Evolutionary conservation across 2,797 vertebrate genomes (phyloP).

Genomic region (Sciurus vulgaris): DNA sequence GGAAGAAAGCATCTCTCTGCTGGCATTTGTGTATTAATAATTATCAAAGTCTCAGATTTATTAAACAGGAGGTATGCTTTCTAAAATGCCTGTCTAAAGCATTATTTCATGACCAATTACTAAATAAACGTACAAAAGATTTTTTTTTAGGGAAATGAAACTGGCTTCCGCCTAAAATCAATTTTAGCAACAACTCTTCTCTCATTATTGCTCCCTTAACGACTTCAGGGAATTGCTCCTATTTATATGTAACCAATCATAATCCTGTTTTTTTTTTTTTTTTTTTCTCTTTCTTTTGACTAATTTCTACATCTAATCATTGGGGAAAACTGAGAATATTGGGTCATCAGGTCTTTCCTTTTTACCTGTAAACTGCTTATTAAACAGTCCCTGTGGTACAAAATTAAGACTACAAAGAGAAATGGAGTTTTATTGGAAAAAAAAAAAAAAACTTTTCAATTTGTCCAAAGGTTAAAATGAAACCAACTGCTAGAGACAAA

Average conservation of each 20-base stretch:
- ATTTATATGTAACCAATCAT: constrained; percentile 76
- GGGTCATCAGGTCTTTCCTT: constrained; percentile 80
- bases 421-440: constrained; percentile 70
- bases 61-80: constrained; percentile 84
- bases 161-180: constrained; percentile 76
- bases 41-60: constrained; percentile 85
- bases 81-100: constrained; percentile 81
- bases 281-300: background rate
- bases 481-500: constrained; percentile 80
- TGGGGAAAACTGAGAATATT: constrained; percentile 76
- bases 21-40: constrained; percentile 86
- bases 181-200: constrained; percentile 81
- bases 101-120: constrained; percentile 85
- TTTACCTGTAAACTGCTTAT: constrained; percentile 78
- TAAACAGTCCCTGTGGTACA: constrained; percentile 75
- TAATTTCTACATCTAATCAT: constrained; percentile 76
- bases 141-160: constrained; percentile 74
- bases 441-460: constrained; percentile 79
- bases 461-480: constrained; percentile 83
- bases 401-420: constrained; percentile 82
- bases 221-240: constrained; percentile 75
- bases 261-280: constrained; percentile 64
- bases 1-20: constrained; percentile 92
- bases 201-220: constrained; percentile 78
- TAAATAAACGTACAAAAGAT: constrained; percentile 78